Percentiles rank a stretch among this genome's conserved stretches.
These are phyloP conservation scores for Otis tarda DNA, from an alignment of 2,113 vertebrate species.

Conservation along the genomic window DNA sequence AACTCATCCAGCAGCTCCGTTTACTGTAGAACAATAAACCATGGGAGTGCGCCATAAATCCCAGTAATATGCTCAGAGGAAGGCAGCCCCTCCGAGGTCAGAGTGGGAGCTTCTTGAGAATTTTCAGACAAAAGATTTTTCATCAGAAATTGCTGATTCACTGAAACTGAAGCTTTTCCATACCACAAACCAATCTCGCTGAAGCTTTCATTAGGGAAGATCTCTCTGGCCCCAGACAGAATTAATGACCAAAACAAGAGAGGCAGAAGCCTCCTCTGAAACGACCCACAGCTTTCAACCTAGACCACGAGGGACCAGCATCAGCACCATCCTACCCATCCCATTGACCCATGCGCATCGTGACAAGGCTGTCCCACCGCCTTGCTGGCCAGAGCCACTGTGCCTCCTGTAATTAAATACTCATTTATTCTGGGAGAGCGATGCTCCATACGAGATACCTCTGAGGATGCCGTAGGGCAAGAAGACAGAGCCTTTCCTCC, in stretches of 20 bases:
- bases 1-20: neutral
- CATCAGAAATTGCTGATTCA: constrained; percentile 66
- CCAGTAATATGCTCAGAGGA: neutral
- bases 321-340: neutral
- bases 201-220: constrained; percentile 26
- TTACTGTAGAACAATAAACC: constrained; percentile 44
- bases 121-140: constrained; percentile 60
- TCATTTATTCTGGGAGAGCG: neutral
- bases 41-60: constrained; percentile 53
- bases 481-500: neutral
- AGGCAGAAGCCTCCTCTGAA: neutral
- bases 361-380: neutral
- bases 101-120: constrained; percentile 11
- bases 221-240: constrained; percentile 3
- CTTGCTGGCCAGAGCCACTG: neutral
- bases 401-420: neutral
- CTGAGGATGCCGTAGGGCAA: neutral
- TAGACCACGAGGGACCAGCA: neutral
- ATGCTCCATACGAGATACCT: neutral
- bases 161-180: constrained; percentile 11
- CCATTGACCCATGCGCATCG: fast-evolving
- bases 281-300: neutral
- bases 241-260: constrained; percentile 25
- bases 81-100: constrained; percentile 17
- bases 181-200: constrained; percentile 12